These are phyloP conservation scores for Dolichoris vasculosae DNA, from an alignment of 1,140 invertebrate genomes.

Conservation along the genomic window DNA sequence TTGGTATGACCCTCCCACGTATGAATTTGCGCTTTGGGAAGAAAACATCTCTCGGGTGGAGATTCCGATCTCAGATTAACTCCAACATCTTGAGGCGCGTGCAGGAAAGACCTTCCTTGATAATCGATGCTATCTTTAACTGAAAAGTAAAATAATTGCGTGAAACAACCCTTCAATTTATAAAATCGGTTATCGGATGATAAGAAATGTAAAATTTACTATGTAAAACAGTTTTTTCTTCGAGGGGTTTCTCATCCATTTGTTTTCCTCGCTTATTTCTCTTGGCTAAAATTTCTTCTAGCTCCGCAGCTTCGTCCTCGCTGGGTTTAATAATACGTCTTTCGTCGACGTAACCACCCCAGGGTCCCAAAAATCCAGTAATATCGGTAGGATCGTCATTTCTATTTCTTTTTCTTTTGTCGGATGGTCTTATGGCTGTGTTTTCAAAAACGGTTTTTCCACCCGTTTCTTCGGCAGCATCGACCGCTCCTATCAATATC, in stretches of 20 bases:
- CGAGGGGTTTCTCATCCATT: conserved; percentile 92
- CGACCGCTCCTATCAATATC: conserved; percentile 81
- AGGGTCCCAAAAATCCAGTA: conserved; percentile 96
- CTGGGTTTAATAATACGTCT: conserved; percentile 89
- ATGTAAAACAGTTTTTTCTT: conserved; percentile 96
- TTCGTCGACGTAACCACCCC: conserved; percentile 96
- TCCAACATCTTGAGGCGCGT: conserved; percentile 95
- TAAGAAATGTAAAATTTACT: conserved; percentile 78
- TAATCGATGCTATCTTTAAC: conserved; percentile 97
- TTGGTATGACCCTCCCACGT: conserved; percentile 98
- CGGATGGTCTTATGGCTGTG: conserved; percentile 81
- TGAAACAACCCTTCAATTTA: conserved; percentile 8
- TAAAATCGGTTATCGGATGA: conserved; percentile 24
- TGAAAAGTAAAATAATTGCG: conserved; percentile 71
- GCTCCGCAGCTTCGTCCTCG: conserved; percentile 92
- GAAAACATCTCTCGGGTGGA: conserved; percentile 95
- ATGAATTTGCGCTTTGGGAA: conserved; percentile 97
- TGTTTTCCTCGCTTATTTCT: conserved; percentile 88
- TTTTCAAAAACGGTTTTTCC: conserved; percentile 93
- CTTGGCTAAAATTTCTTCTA: conserved; percentile 97
- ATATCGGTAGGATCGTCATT: conserved; percentile 95
- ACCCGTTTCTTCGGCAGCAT: conserved; percentile 78
- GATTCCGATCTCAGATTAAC: conserved; percentile 94
- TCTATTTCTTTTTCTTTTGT: conserved; percentile 92
- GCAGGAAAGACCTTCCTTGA: conserved; percentile 95